phyloP scores from a whole-genome alignment of 2,797 vertebrate genomes.

The Rhadinocentrus ornatus region DNA sequence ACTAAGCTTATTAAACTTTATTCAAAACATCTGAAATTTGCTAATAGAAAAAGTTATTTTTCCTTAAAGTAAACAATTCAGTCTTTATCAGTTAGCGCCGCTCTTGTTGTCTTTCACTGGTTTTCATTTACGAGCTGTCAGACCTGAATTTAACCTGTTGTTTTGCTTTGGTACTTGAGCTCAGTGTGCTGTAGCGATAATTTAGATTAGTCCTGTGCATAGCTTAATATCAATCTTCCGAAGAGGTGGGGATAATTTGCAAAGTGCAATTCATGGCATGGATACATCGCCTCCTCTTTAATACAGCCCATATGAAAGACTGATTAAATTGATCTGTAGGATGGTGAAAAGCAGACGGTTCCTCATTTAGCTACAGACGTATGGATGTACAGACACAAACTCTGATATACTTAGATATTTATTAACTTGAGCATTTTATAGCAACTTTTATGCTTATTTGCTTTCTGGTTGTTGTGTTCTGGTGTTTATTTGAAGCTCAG shows the following conservation, averaged over 20 bases:
- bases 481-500: conserved; percentile 12
- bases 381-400: conserved; percentile 14
- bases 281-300: conserved; percentile 62
- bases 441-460: neutral
- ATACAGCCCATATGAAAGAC: conserved; percentile 59
- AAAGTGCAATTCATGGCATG: conserved; percentile 45
- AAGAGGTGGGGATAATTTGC: conserved; percentile 72
- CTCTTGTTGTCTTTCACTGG: conserved; percentile 1
- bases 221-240: conserved; percentile 65
- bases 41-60: conserved; percentile 17
- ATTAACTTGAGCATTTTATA: neutral
- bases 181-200: conserved; percentile 41
- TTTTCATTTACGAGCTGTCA: conserved; percentile 32
- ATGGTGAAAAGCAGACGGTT: conserved; percentile 38
- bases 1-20: conserved; percentile 23
- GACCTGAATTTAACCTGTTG: conserved; percentile 14
- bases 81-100: neutral
- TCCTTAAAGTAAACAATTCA: conserved; percentile 7
- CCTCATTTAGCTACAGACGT: conserved; percentile 12
- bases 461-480: conserved; percentile 13
- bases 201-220: conserved; percentile 56
- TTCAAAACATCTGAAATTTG: conserved; percentile 34
- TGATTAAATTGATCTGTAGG: conserved; percentile 69
- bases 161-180: conserved; percentile 47
- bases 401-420: neutral